These are phyloP conservation scores for Proteles cristata DNA, from an alignment of 2,113 vertebrate genomes.

Conservation along the genomic window DNA sequence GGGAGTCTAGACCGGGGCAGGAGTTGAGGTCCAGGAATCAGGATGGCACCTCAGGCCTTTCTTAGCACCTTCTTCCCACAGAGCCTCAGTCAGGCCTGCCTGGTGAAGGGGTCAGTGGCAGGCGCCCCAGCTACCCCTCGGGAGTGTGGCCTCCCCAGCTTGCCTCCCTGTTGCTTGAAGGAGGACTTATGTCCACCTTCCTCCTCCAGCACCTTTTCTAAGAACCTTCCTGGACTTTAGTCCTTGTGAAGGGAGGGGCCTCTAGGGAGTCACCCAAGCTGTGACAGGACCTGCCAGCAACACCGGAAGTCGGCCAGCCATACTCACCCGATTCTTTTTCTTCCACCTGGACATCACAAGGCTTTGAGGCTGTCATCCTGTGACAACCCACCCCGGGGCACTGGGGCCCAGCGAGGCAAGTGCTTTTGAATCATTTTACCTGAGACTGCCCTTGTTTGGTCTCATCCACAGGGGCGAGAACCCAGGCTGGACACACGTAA, in stretches of 20 bases:
- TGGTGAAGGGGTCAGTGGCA: background rate
- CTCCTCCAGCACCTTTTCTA: background rate
- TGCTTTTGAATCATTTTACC: background rate
- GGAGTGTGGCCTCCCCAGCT: background rate
- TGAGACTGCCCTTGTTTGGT: background rate
- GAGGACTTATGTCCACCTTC: background rate
- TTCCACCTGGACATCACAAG: background rate
- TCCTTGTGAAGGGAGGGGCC: background rate
- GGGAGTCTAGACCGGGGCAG: background rate
- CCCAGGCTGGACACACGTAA: background rate
- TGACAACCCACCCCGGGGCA: rapidly evolving
- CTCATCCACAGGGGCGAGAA: background rate
- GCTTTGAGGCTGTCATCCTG: background rate
- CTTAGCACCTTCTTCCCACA: background rate
- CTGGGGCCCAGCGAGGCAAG: background rate
- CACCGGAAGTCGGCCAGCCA: background rate
- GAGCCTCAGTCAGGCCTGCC: rapidly evolving
- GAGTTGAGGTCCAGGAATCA: background rate
- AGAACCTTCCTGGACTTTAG: background rate
- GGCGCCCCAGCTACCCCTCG: rapidly evolving
- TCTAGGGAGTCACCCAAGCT: background rate
- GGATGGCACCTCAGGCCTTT: background rate
- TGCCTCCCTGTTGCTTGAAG: background rate
- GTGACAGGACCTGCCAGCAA: background rate
- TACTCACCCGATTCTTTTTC: background rate